Evolutionary conservation across 2,888 invertebrate genomes (phyloP).

Genomic region (Phengaris arion): DNA sequence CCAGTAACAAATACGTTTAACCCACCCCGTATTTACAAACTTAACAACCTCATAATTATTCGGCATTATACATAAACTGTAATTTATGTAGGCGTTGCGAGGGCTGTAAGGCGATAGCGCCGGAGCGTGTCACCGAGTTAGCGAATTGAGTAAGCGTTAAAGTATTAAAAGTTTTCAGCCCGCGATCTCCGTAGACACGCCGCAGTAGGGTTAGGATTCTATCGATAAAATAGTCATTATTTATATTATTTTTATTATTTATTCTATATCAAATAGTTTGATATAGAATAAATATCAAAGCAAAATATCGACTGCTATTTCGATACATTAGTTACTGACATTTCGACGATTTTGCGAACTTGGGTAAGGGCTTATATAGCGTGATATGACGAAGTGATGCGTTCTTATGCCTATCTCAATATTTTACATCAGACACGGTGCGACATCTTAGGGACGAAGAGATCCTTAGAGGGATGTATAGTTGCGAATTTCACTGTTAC

Average conservation of each 20-base stretch:
- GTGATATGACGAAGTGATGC: no score
- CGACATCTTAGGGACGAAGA: no score
- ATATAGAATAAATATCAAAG: neutral
- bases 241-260: no score
- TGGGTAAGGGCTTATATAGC: no score
- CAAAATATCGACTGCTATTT: neutral
- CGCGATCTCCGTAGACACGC: conserved; percentile 62
- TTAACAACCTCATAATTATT: neutral
- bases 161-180: conserved; percentile 79
- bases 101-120: conserved; percentile 62
- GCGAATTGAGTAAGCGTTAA: conserved; percentile 74
- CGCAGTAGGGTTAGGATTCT: conserved; percentile 47
- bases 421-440: no score
- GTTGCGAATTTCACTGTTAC: no score
- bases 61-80: neutral
- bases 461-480: no score
- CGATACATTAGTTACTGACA: neutral
- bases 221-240: conserved; percentile 32
- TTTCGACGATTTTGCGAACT: conserved; percentile 31
- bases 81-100: conserved; percentile 47
- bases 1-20: no score
- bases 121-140: conserved; percentile 66
- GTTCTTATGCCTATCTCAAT: no score
- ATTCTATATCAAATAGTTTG: no score
- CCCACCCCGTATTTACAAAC: neutral